A percentile compares a stretch with the other conserved stretches of the same genome.
Evolutionary conservation across 2,888 invertebrate species (phyloP).

Genomic region (Andrena praecox): DNA sequence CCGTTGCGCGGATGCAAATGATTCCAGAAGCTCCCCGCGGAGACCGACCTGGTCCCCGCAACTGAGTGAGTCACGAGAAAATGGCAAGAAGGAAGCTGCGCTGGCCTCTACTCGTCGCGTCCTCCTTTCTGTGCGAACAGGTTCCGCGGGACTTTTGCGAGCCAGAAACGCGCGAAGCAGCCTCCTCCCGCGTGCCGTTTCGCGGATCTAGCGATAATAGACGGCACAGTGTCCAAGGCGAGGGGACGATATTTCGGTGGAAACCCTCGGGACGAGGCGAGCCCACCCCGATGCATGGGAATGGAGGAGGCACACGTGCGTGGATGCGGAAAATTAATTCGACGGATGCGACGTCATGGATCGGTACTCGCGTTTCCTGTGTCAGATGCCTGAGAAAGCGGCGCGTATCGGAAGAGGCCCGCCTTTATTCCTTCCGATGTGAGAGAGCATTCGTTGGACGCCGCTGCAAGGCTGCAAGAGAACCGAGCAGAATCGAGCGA

Average conservation of each 20-base stretch:
- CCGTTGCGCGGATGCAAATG: slow-evolving; percentile 52
- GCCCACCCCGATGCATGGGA: slow-evolving; percentile 46
- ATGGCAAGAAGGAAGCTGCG: slow-evolving; percentile 56
- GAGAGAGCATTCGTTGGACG: background rate
- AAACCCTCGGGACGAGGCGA: background rate
- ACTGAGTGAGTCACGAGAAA: slow-evolving; percentile 58
- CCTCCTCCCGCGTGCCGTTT: background rate
- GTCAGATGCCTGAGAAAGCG: slow-evolving; percentile 55
- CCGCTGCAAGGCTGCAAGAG: background rate
- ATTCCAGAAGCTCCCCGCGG: slow-evolving; percentile 7
- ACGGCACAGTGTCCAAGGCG: background rate
- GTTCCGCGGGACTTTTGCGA: slow-evolving; percentile 52
- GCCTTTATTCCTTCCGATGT: slow-evolving; percentile 2
- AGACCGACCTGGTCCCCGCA: slow-evolving; percentile 45
- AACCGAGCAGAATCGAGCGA: background rate
- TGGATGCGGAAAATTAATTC: slow-evolving; percentile 74
- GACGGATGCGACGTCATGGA: slow-evolving; percentile 77
- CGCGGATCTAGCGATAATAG: slow-evolving; percentile 25
- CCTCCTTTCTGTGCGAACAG: slow-evolving; percentile 52
- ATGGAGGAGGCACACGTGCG: slow-evolving; percentile 53
- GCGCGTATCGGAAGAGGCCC: slow-evolving; percentile 13
- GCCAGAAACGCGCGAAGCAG: slow-evolving; percentile 33
- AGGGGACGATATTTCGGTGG: background rate
- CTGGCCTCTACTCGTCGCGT: slow-evolving; percentile 28
- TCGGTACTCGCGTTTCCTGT: slow-evolving; percentile 75